Evolutionary conservation across 2,113 vertebrate genomes (phyloP), one percentile per base, ranked within the genome.

Genomic region (Pedetes capensis): DNA sequence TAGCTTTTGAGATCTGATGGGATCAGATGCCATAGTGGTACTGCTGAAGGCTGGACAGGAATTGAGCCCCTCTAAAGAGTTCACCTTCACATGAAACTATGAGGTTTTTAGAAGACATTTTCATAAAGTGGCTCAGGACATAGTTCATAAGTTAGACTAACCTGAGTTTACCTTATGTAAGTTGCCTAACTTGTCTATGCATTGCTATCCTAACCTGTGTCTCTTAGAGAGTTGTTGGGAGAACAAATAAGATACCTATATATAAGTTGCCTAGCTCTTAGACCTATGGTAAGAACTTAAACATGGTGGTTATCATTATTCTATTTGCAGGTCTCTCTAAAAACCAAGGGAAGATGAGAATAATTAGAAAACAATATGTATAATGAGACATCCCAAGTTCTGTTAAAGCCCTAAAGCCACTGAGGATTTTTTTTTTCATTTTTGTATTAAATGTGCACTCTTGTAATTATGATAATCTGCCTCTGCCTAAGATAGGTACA

Each of bases 251-350:
- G 69, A 78, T 22, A 53, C 22, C 16, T 71, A 16, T 32, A 61
- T 14, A 13, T 64, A 57, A 32, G 42, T 37, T 34, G 10, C 20
- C n/a, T 25, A 29, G 3, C 49, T 92, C 72, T 92, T 55, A n/a
- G 39, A 22, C 37, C 17, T 51, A n/a, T 57, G 29, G 12, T 71
- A 81, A 87, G 47, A 79, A 89, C 49, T 34, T 82, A 53, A 23
- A 76, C 16, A 16, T 18, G 20, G 69, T 66, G 37, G 13, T 78
- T 83, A 84, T 72, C 23, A 49, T 66, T 71, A 78, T 32, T 84
- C 53, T 89, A 64, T 53, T 92, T 92, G 29, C 16, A 63, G 6
- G 55, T 92, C 53, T 95, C 93, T 84, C 44, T 95, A 81, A 85
- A 49, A 37, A 89, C 75, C 44, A 87, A 94, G 25, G 29, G 20